phyloP scores from a whole-genome alignment of 1,140 invertebrate genomes.

The Batillaria attramentaria region DNA sequence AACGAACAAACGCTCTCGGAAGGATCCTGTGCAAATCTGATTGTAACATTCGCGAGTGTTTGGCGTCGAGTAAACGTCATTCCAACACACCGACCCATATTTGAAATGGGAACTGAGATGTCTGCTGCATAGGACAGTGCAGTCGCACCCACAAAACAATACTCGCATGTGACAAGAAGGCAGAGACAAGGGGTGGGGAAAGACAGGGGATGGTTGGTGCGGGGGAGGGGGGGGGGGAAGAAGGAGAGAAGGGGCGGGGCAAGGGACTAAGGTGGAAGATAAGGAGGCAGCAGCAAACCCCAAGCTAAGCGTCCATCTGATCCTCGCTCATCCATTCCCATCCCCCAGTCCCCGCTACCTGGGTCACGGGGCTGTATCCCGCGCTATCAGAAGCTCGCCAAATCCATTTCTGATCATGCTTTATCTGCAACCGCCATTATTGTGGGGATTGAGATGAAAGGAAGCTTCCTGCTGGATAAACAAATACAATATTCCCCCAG shows the following conservation, averaged over 20 bases:
- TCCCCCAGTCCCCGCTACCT: background rate
- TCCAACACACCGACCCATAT: background rate
- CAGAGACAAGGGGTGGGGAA: too few species aligned
- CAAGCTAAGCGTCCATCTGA: background rate
- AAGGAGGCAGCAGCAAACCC: background rate
- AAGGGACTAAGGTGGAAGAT: background rate
- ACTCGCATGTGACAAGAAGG: too few species aligned
- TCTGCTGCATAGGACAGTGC: background rate
- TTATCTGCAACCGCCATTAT: conserved; percentile 22
- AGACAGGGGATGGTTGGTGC: background rate
- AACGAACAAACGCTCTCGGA: too few species aligned
- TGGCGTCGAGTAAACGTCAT: too few species aligned
- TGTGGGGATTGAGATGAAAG: conserved; percentile 7
- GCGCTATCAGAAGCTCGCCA: background rate
- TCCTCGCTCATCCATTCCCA: conserved; percentile 18
- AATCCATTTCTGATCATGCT: background rate
- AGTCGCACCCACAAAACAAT: background rate
- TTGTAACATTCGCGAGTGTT: background rate
- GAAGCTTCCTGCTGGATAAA: background rate
- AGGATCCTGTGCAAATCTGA: too few species aligned
- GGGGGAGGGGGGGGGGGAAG: background rate
- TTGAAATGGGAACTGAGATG: background rate
- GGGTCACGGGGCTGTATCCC: background rate
- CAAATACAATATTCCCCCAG: background rate
- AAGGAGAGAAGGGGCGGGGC: background rate